Evolutionary conservation across 92 coral and sea anemone genomes (phyloP), one percentile per base, ranked within the genome.

Genomic region (Palythoa grandis): DNA sequence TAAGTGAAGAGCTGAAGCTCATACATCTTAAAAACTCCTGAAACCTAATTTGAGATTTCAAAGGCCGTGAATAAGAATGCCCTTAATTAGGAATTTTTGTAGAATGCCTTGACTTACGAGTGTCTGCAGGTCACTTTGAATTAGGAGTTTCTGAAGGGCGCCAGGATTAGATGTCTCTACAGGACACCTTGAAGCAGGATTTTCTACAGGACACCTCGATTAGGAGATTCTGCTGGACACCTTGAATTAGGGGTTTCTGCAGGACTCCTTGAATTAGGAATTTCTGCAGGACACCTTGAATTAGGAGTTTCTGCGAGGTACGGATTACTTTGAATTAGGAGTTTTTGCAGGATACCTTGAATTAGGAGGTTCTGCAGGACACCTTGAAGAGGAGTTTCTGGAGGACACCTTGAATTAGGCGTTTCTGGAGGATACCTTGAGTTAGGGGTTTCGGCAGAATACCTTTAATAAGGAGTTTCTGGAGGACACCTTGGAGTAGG

Each of bases 1-100:
- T 97, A 90, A 58, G 98, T 84, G 37, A 23, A 23, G 15, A 57
- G 13, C 24, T 11, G 0, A 19, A 8, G 23, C 69, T 63, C 24
- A 1, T 29, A 29, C 35, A 29, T 29, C 35, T 29, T 29, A 1
- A 29, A 29, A 29, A 29, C 35, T 29, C 1, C 35, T 29, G 35
- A 29, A 29, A 29, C 35, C 35, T 22, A 15, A 19, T 0, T 60
- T 22, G 7, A 63, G 10, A 7, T 5, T 63, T 63, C 11, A 63
- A 19, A 63, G 22, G 11, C 69, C 12, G 6, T 56, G 61, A 16
- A 56, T 12, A 13, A 56, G 19, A 13, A 8, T 20, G n/a, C 35
- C 35, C 1, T 29, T 29, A 29, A 29, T 29, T 29, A 29, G 35
- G 35, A 29, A 29, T 29, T 29, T 29, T 29, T 29, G 35, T 29